Evolutionary conservation across 2,888 invertebrate species (phyloP).

Genomic region (Eupithecia subumbrata): DNA sequence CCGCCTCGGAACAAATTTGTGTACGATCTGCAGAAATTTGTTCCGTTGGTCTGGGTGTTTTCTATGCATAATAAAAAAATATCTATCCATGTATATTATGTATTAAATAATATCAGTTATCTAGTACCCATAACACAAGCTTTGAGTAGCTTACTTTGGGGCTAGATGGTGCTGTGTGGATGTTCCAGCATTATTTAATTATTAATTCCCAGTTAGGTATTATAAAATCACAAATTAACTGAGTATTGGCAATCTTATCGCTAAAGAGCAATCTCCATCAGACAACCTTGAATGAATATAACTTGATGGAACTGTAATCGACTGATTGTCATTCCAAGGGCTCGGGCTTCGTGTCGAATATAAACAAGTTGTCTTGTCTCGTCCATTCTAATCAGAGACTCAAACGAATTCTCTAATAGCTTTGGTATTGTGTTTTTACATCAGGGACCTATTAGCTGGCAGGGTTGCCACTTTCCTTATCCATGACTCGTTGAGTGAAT

Average conservation of each 20-base stretch:
- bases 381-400: slow-evolving; percentile 44
- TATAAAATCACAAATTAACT: neutral
- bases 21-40: no score
- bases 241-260: neutral
- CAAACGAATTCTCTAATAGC: slow-evolving; percentile 24
- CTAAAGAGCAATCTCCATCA: neutral
- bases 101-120: no score
- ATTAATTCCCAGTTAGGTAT: no score
- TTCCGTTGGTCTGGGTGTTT: no score
- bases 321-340: slow-evolving; percentile 54
- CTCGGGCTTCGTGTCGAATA: slow-evolving; percentile 45
- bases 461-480: slow-evolving; percentile 10
- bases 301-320: slow-evolving; percentile 12
- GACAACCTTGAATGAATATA: neutral
- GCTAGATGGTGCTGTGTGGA: no score
- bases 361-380: slow-evolving; percentile 44
- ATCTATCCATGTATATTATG: no score
- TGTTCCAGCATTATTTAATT: no score
- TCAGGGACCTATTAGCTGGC: slow-evolving; percentile 7
- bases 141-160: no score
- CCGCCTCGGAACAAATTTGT: no score
- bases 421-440: slow-evolving; percentile 20
- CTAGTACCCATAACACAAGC: no score
- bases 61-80: no score
- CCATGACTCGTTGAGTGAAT: no score